Evolutionary conservation across 2,888 invertebrate genomes (phyloP).

Genomic region (Doris montereyensis): DNA sequence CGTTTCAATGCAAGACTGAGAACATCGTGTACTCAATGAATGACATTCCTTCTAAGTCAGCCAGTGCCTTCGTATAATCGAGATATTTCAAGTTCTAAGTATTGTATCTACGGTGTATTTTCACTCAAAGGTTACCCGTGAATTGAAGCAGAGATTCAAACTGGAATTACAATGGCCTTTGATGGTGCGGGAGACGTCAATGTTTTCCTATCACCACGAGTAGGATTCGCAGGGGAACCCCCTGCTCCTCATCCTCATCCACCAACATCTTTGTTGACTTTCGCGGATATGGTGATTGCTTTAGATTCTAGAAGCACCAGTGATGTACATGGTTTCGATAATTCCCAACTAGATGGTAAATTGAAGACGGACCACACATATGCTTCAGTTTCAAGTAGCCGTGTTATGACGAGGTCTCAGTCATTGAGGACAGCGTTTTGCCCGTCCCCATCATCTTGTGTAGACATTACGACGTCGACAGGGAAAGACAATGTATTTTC

Average conservation of each 20-base stretch:
- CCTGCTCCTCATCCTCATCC: slow-evolving; percentile 7
- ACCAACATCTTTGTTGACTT: slow-evolving; percentile 37
- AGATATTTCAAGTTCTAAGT: too few species aligned
- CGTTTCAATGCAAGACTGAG: too few species aligned
- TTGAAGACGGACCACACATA: not conserved
- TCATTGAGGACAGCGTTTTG: not conserved
- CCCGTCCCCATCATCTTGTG: not conserved
- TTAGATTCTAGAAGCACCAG: slow-evolving; percentile 26
- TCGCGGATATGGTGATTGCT: slow-evolving; percentile 39
- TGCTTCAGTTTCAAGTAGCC: not conserved
- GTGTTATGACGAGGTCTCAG: not conserved
- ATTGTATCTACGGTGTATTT: too few species aligned
- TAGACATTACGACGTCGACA: not conserved
- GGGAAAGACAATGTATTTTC: too few species aligned
- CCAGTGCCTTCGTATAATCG: too few species aligned
- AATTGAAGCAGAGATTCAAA: too few species aligned
- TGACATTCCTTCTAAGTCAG: slow-evolving; percentile 35
- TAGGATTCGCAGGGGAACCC: slow-evolving; percentile 37
- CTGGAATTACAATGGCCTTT: slow-evolving; percentile 31
- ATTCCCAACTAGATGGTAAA: not conserved
- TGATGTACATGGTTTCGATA: not conserved
- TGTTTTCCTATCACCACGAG: slow-evolving; percentile 39
- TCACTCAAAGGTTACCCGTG: too few species aligned
- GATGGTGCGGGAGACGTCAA: slow-evolving; percentile 33
- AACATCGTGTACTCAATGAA: slow-evolving; percentile 44